Evolutionary conservation across 2,888 invertebrate species (phyloP), one percentile per base, ranked within the genome.

Genomic region (Dolichopus griseipennis): DNA sequence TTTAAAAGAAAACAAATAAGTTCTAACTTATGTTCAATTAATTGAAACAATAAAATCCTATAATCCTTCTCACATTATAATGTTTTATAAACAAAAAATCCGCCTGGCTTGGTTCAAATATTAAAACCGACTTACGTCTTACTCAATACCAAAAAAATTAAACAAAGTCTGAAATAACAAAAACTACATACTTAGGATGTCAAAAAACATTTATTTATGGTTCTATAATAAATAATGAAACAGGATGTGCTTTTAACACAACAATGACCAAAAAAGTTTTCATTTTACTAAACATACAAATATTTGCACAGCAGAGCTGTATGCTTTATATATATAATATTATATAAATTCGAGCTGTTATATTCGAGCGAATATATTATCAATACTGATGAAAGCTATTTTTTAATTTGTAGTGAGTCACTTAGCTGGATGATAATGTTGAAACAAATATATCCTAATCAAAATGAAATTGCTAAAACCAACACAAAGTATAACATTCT

Each of bases 361-460:
- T n/a, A n/a, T n/a, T n/a, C n/a, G 63, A 7, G 22, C 64, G 63
- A 63, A 8, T 66, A 66, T 20, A 41, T 65, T 1, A 12, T 43
- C 1, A 20, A 61, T 62, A 41, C 63, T 0, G 61, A 9, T 0
- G 9, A 52, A 52, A 20, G 18, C 6, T 63, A 66, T 15, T 68
- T 68, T 12, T 21, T 68, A 18, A 68, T 68, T 15, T 68, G 65
- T 18, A 68, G 65, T 0, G 68, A 68, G 34, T 63, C 68, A 2
- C 61, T 68, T 8, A 68, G 68, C 21, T 67, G 61, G 41, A 9
- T 68, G 27, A 33, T 65, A 62, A 68, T 65, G n/a, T 33, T 52
- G n/a, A 41, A 65, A 27, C 37, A 66, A 63, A 21, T 68, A 1
- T 65, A 66, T 27, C 61, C 43, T 20, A 68, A 21, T 5, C 66